Evolutionary conservation across 2,797 vertebrate species (phyloP).

Genomic region (Ctenosaura bakeri): DNA sequence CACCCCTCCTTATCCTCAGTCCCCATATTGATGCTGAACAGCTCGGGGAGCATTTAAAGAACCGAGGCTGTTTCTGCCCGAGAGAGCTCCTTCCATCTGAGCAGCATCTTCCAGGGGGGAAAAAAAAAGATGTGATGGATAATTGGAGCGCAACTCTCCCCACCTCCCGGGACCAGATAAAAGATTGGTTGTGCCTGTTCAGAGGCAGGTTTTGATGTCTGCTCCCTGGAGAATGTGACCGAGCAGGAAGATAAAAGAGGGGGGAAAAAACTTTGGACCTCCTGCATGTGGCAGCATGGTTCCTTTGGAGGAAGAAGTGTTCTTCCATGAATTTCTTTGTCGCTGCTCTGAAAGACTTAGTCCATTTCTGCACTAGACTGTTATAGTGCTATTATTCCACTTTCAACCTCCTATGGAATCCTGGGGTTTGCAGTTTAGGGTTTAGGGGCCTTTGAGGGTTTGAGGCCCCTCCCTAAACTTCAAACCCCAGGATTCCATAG

Average conservation of each 20-base stretch:
- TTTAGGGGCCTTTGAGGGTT: too few relatives aligned
- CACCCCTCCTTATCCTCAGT: too few relatives aligned
- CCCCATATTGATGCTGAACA: too few relatives aligned
- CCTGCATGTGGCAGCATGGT: neutral
- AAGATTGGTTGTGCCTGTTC: neutral
- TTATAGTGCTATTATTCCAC: too few relatives aligned
- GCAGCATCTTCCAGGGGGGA: neutral
- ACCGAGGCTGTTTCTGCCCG: neutral
- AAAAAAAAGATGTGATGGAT: neutral
- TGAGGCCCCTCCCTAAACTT: too few relatives aligned
- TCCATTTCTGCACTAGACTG: too few relatives aligned
- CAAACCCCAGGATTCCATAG: too few relatives aligned
- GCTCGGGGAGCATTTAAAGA: neutral
- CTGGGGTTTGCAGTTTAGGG: too few relatives aligned
- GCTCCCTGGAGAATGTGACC: too few relatives aligned
- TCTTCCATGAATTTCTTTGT: neutral
- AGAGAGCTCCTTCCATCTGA: rapidly evolving
- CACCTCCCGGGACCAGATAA: neutral
- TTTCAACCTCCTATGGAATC: too few relatives aligned
- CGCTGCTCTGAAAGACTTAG: neutral
- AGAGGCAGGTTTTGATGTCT: neutral
- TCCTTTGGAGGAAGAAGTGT: neutral
- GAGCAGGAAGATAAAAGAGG: neutral
- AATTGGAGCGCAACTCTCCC: neutral
- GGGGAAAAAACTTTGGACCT: neutral